phyloP scores from a whole-genome alignment of 2,888 invertebrate species.

The Ornithoptera priamus region DNA sequence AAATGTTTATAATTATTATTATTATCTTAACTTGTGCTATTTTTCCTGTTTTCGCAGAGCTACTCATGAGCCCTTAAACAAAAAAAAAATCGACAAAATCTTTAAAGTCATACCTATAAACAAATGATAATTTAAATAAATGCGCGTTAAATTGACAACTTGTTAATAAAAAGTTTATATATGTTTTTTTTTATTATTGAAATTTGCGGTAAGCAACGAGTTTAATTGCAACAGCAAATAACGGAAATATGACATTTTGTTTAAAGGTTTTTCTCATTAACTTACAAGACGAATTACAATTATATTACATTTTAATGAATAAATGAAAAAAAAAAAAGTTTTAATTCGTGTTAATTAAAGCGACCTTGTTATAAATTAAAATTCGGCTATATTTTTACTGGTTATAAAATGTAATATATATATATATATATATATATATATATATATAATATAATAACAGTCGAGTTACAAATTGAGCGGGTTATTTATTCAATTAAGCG shows the following conservation, averaged over 20 bases:
- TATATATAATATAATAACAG: too few species aligned
- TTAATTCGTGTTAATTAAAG: neutral
- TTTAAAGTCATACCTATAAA: too few species aligned
- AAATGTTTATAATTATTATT: too few species aligned
- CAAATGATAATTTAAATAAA: too few species aligned
- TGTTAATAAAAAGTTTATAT: neutral
- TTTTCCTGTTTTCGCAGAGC: too few species aligned
- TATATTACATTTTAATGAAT: neutral
- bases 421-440: too few species aligned
- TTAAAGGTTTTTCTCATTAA: neutral
- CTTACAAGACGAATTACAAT: neutral
- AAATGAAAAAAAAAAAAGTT: neutral
- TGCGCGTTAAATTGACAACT: too few species aligned
- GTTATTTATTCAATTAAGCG: too few species aligned
- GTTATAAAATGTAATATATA: neutral
- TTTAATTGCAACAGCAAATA: neutral
- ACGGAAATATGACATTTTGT: constrained; percentile 1
- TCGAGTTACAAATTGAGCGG: too few species aligned
- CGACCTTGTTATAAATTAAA: neutral
- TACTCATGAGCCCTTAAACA: too few species aligned
- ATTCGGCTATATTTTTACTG: neutral
- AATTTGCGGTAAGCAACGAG: neutral
- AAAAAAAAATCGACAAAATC: too few species aligned
- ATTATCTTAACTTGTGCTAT: too few species aligned
- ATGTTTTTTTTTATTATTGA: neutral